Evolutionary conservation across 2,113 vertebrate species (phyloP), one percentile per base, ranked within the genome.

Genomic region (human): DNA sequence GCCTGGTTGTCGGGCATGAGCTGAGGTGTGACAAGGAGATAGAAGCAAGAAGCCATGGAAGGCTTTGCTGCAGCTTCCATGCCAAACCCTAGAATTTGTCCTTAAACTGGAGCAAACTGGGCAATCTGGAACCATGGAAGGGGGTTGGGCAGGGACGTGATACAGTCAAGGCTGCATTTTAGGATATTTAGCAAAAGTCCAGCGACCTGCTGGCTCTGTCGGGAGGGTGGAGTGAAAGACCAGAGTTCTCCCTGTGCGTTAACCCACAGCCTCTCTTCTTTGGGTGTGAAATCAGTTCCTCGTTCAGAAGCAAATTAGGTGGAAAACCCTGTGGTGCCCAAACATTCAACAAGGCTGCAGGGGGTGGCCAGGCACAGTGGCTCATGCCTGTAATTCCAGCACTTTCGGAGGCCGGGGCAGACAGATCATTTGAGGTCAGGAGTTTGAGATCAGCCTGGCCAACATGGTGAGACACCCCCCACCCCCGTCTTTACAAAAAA

Each of bases 11-110:
- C 13, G 52, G 32, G 20, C 3, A 1, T 2, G 27, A 48, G 76
- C 57, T 8, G 43, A 75, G 32, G 10, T 0, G 0, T 2, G 64
- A n/a, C 0, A 22, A 73, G 45, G 23, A 70, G 57, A 45, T 2
- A 2, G 78, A 73, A 48, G 68, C 66, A 48, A 14, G 50, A 35
- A 20, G 6, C 85, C 22, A 0, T 17, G 66, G 38, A 18, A 61
- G 48, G 23, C 27, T 5, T 17, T 75, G 8, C 38, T 2, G 32
- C 57, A 30, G 16, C 68, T 84, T 79, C n/a, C 0, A 2, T 5
- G 11, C 45, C 88, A 87, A 27, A 22, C 16, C 40, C 40, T 23
- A 25, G 91, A 50, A 14, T 70, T 4, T 85, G 79, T 61, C 17
- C 23, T 52, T 45, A 35, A 32, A 45, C 27, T 43, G 43, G 50